Conservation (phyloP, 2,113 vertebrate species). For the Lophotis ruficrista region DNA sequence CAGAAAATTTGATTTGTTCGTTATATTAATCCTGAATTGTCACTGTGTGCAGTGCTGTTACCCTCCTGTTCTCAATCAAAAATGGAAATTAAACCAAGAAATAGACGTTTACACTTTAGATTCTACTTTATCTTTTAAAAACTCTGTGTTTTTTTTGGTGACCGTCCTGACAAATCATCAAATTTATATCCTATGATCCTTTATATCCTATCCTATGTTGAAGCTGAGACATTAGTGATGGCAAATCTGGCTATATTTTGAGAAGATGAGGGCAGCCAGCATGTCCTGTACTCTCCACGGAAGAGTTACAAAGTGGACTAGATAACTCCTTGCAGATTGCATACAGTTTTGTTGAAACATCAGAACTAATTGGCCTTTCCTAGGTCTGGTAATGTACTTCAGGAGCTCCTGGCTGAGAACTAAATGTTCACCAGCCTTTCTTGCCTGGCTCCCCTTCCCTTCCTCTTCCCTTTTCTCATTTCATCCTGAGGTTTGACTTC, state of each 20-base stretch:
- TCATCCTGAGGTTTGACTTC: background rate
- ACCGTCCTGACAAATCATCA: background rate
- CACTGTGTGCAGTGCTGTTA: background rate
- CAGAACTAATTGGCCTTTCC: background rate
- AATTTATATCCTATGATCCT: background rate
- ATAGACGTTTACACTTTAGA: background rate
- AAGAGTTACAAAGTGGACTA: background rate
- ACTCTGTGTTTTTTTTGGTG: background rate
- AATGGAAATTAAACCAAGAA: background rate
- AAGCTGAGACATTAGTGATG: background rate
- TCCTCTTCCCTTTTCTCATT: background rate
- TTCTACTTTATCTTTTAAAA: background rate
- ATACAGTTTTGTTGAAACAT: background rate
- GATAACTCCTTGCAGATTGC: background rate
- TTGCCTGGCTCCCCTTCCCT: background rate
- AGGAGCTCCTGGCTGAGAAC: background rate
- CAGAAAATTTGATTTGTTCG: background rate
- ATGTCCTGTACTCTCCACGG: background rate
- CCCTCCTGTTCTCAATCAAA: background rate
- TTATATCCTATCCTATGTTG: background rate
- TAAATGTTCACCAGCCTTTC: background rate
- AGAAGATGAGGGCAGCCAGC: background rate
- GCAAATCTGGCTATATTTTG: background rate
- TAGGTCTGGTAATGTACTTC: background rate
- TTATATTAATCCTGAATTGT: background rate